A percentile compares a stretch with the other conserved stretches of the same genome.
Evolutionary conservation across 2,888 invertebrate genomes (phyloP).

Genomic region (Aspidapion aeneum): DNA sequence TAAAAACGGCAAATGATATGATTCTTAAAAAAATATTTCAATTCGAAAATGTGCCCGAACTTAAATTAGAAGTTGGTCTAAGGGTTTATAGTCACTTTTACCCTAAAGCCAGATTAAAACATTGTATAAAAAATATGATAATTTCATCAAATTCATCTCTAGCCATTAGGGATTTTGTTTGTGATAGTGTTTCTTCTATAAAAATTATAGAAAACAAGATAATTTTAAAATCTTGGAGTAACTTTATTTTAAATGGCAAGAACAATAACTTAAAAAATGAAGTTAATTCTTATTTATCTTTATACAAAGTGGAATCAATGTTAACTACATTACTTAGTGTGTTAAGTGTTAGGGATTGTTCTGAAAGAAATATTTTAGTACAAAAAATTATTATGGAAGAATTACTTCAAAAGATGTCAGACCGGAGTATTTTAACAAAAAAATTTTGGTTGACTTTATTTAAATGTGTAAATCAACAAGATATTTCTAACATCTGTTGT

Average conservation of each 20-base stretch:
- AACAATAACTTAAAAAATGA: constrained; percentile 32
- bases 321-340: constrained; percentile 38
- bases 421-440: constrained; percentile 39
- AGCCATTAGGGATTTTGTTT: constrained; percentile 37
- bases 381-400: constrained; percentile 37
- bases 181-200: constrained; percentile 19
- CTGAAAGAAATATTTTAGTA: constrained; percentile 28
- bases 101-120: constrained; percentile 46
- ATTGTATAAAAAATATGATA: constrained; percentile 40
- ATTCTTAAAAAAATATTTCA: constrained; percentile 49
- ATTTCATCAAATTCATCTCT: constrained; percentile 36
- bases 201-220: constrained; percentile 35
- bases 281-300: constrained; percentile 37
- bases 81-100: constrained; percentile 47
- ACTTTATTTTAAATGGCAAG: constrained; percentile 37
- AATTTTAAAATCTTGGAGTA: constrained; percentile 36
- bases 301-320: constrained; percentile 42
- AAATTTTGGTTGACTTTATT: constrained; percentile 45
- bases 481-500: constrained; percentile 40
- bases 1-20: constrained; percentile 48
- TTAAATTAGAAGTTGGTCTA: constrained; percentile 47
- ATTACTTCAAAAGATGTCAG: constrained; percentile 41
- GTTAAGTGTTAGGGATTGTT: constrained; percentile 30
- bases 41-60: constrained; percentile 36
- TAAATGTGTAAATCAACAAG: constrained; percentile 36